These are phyloP conservation scores for Littorina saxatilis DNA, from an alignment of 1,140 invertebrate genomes.

Conservation along the genomic window DNA sequence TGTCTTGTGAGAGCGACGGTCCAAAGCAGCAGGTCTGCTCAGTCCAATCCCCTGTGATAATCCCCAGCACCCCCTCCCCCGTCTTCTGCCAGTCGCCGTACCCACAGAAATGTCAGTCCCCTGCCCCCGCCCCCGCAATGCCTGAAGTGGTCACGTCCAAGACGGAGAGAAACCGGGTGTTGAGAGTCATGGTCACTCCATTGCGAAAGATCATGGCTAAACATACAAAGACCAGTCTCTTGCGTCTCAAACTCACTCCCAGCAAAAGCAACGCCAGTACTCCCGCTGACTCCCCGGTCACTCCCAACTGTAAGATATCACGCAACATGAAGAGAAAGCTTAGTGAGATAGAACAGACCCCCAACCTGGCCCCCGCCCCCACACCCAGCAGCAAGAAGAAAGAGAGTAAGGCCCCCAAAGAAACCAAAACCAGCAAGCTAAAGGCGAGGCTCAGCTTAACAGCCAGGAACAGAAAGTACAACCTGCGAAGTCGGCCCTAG, in stretches of 20 bases:
- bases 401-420: background rate
- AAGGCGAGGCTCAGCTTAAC: background rate
- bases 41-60: background rate
- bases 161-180: constrained; percentile 51
- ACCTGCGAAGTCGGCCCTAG: background rate
- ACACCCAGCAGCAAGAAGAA: background rate
- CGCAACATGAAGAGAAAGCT: constrained; percentile 15
- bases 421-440: background rate
- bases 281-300: background rate
- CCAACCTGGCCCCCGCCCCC: background rate
- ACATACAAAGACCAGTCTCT: constrained; percentile 64
- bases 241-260: constrained; percentile 59
- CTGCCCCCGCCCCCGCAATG: background rate
- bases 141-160: constrained; percentile 29
- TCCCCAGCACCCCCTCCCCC: background rate
- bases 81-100: no score
- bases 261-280: constrained; percentile 30
- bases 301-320: background rate
- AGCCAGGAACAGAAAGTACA: background rate
- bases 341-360: background rate
- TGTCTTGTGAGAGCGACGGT: no score
- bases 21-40: background rate
- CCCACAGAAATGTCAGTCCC: background rate
- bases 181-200: constrained; percentile 61
- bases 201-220: constrained; percentile 52